Conservation (phyloP, 2,888 invertebrate genomes). For the Drosophila nigricruria region DNA sequence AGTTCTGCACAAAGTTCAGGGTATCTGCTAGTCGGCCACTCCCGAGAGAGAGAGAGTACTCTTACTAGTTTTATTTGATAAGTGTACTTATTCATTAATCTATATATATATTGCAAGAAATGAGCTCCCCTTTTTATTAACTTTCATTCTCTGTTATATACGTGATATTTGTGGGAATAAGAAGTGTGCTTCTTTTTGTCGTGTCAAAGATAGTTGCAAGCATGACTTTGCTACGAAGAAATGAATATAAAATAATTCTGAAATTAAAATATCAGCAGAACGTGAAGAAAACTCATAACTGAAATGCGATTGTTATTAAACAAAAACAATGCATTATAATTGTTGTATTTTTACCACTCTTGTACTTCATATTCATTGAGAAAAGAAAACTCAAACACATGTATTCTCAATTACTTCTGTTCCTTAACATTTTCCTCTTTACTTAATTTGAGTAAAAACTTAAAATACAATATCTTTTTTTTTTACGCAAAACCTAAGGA, state of each 20-base stretch:
- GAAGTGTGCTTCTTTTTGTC: background rate
- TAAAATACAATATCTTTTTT: background rate
- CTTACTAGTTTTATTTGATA: background rate
- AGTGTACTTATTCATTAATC: background rate
- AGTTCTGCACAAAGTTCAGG: background rate
- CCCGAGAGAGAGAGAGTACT: no score
- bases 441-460: background rate
- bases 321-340: background rate
- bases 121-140: background rate
- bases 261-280: background rate
- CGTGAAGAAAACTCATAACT: background rate
- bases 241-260: background rate
- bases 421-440: background rate
- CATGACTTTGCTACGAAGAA: background rate
- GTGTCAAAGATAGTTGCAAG: background rate
- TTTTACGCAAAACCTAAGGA: background rate
- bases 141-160: background rate
- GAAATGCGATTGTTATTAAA: background rate
- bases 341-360: background rate
- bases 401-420: background rate
- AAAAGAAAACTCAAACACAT: background rate
- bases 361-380: no score
- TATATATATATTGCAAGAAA: background rate
- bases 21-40: background rate
- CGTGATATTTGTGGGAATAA: background rate